These are phyloP conservation scores for Strigamia crassipes DNA, from an alignment of 2,888 invertebrate genomes.

Conservation along the genomic window DNA sequence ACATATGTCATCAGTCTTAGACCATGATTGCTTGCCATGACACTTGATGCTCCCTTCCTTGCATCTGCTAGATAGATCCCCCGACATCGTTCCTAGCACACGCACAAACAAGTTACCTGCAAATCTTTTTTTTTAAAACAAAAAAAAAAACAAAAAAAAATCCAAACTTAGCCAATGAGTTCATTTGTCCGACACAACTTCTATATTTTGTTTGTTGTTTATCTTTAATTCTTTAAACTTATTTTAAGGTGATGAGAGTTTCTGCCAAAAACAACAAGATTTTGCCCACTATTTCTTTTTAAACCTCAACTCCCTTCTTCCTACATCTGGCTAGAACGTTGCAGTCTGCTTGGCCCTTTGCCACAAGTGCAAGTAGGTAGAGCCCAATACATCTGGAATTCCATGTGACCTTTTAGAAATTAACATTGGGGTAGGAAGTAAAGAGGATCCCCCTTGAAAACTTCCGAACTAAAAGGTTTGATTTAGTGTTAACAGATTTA, in stretches of 20 bases:
- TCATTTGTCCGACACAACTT: not conserved
- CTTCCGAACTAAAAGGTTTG: not conserved
- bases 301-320: not conserved
- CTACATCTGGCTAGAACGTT: conserved; percentile 16
- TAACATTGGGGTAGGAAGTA: conserved; percentile 3
- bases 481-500: conserved; percentile 6
- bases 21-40: conserved; percentile 12
- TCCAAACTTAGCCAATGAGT: no score
- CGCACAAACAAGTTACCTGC: not conserved
- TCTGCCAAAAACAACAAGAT: conserved; percentile 16
- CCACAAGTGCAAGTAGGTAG: conserved; percentile 2
- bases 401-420: conserved; percentile 10
- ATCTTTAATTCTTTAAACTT: not conserved
- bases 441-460: conserved; percentile 10
- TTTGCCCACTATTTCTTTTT: conserved; percentile 4
- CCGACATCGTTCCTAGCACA: not conserved
- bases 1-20: conserved; percentile 6
- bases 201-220: not conserved
- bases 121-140: not conserved
- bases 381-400: conserved; percentile 21
- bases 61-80: conserved; percentile 21
- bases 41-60: conserved; percentile 21
- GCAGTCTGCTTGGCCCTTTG: conserved; percentile 16
- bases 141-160: not conserved
- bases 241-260: conserved; percentile 10